Percentiles rank a stretch among this genome's conserved stretches.
These are phyloP conservation scores for Atethmia centrago DNA, from an alignment of 2,888 invertebrate species.

Conservation along the genomic window DNA sequence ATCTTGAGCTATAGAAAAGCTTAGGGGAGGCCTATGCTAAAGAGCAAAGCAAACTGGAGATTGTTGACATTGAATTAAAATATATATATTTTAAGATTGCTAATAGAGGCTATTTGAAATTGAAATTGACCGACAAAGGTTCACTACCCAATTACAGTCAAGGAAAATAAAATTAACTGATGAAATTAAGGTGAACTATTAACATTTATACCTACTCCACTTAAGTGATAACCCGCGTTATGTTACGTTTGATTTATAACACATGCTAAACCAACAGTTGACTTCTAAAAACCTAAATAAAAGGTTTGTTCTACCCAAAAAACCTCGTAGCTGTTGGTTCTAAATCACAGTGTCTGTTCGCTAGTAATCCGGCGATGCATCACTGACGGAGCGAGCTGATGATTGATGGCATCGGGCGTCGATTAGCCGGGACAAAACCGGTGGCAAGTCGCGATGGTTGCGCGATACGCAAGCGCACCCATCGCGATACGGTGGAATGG, in stretches of 20 bases:
- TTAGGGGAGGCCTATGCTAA: too few species aligned
- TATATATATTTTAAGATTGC: too few species aligned
- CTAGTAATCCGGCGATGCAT: conserved; percentile 61
- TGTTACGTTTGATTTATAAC: too few species aligned
- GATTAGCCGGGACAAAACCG: conserved; percentile 17
- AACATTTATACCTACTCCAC: background rate
- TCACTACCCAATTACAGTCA: background rate
- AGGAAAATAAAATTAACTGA: background rate
- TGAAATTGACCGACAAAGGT: background rate
- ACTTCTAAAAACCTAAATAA: background rate
- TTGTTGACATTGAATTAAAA: too few species aligned
- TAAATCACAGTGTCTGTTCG: conserved; percentile 46
- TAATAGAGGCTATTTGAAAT: too few species aligned
- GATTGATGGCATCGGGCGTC: conserved; percentile 60
- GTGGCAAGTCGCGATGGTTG: conserved; percentile 24
- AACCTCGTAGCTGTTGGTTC: conserved; percentile 9
- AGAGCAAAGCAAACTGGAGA: too few species aligned
- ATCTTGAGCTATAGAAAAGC: too few species aligned
- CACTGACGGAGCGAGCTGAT: conserved; percentile 48
- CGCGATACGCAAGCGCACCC: too few species aligned
- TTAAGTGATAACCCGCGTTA: background rate
- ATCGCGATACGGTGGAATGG: conserved; percentile 15
- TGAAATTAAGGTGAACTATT: background rate
- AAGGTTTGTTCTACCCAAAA: conserved; percentile 4
- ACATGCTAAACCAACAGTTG: background rate